These are phyloP conservation scores for Copsychus sechellarum DNA, from an alignment of 2,113 vertebrate species.

Conservation along the genomic window DNA sequence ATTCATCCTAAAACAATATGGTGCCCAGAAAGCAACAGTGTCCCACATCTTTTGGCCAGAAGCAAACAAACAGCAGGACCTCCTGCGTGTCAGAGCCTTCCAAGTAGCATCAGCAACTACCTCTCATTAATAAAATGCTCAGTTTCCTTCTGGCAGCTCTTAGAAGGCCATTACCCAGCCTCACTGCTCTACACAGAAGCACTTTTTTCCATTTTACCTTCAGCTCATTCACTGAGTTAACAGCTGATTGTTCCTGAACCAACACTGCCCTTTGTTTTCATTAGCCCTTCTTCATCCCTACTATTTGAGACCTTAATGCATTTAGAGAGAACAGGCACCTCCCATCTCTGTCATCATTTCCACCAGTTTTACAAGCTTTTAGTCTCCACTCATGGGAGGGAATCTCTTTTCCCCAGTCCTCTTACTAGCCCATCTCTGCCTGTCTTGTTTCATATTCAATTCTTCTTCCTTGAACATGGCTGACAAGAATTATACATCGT, in stretches of 20 bases:
- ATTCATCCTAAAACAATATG: background rate
- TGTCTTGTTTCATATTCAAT: background rate
- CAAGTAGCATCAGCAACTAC: background rate
- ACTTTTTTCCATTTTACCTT: background rate
- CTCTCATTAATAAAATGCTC: background rate
- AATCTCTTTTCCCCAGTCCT: background rate
- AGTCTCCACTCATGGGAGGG: background rate
- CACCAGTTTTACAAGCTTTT: conserved; percentile 7
- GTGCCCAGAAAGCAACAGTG: background rate
- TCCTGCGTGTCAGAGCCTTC: background rate
- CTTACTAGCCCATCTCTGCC: background rate
- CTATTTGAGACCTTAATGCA: background rate
- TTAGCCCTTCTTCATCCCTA: background rate
- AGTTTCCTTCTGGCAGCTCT: background rate
- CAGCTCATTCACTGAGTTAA: background rate
- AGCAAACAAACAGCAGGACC: background rate
- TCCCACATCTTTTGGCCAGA: background rate
- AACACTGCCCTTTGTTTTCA: conserved; percentile 27
- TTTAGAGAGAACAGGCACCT: background rate
- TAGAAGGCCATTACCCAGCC: background rate
- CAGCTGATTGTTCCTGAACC: background rate
- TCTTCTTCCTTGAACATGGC: background rate
- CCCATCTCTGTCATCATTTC: background rate
- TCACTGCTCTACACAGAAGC: background rate
- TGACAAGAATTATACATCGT: conserved; percentile 39